Percentiles rank a stretch among this genome's conserved stretches.
These are phyloP conservation scores for Noctua pronuba DNA, from an alignment of 2,888 invertebrate species.

Conservation along the genomic window DNA sequence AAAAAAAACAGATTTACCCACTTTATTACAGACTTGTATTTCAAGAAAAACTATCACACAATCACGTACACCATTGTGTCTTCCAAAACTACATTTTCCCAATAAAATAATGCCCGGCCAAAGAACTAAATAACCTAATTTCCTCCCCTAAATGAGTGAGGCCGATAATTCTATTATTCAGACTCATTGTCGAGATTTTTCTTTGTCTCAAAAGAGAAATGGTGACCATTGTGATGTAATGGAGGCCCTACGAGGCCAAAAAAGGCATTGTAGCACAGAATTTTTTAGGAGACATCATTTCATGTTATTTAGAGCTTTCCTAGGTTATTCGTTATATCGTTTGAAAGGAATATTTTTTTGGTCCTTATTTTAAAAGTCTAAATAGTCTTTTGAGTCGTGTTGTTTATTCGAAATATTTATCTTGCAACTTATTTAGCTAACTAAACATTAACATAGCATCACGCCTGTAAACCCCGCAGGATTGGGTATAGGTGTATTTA, in stretches of 20 bases:
- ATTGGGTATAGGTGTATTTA: not conserved
- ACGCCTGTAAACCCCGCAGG: not conserved
- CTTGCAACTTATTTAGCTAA: not conserved
- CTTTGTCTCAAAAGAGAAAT: constrained; percentile 76
- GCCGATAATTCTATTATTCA: constrained; percentile 73
- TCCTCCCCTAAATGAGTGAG: constrained; percentile 63
- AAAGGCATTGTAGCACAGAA: constrained; percentile 65
- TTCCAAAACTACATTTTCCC: constrained; percentile 14
- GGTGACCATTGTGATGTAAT: constrained; percentile 70
- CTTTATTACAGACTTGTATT: not conserved
- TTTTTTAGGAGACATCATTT: constrained; percentile 63
- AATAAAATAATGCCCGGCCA: constrained; percentile 30
- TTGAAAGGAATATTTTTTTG: constrained; percentile 39
- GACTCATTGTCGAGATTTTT: constrained; percentile 70
- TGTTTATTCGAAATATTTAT: not conserved
- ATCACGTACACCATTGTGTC: constrained; percentile 4
- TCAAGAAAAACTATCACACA: not conserved
- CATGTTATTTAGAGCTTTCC: constrained; percentile 54
- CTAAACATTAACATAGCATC: not conserved
- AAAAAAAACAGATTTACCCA: not conserved
- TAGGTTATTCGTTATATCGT: constrained; percentile 41
- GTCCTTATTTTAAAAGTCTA: constrained; percentile 21
- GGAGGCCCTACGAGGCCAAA: constrained; percentile 67
- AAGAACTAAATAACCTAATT: constrained; percentile 61
- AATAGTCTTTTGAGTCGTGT: not conserved